Evolutionary conservation across 1,140 invertebrate genomes (phyloP).

Genomic region (Drosophila pseudoananassae): DNA sequence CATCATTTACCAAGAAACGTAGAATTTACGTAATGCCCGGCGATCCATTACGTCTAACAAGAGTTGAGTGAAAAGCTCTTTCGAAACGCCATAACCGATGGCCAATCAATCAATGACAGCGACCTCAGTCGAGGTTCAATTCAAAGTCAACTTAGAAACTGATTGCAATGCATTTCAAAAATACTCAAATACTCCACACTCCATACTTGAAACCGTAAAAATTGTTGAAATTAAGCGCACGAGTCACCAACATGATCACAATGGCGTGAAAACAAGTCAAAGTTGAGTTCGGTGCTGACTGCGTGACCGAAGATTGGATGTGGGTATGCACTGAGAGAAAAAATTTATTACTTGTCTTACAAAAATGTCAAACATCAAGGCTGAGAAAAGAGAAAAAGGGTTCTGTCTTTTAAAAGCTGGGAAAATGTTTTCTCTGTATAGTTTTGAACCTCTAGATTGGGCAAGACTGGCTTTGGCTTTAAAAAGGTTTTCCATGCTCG

Average conservation of each 20-base stretch:
- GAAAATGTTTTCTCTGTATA: background rate
- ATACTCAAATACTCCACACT: conserved; percentile 12
- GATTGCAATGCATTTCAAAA: conserved; percentile 73
- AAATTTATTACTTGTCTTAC: background rate
- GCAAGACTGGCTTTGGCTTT: conserved; percentile 40
- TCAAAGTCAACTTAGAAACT: conserved; percentile 57
- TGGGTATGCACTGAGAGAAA: conserved; percentile 18
- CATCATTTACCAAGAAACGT: conserved; percentile 74
- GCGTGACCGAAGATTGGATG: conserved; percentile 58
- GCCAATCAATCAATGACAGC: conserved; percentile 79
- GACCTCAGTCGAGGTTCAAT: conserved; percentile 14
- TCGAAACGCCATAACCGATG: conserved; percentile 44
- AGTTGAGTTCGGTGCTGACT: conserved; percentile 52
- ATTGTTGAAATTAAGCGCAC: conserved; percentile 81
- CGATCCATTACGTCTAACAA: conserved; percentile 48
- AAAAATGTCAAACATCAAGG: background rate
- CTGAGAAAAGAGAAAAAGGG: background rate
- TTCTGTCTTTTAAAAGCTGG: background rate
- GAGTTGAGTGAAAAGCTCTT: conserved; percentile 66
- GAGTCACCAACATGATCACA: conserved; percentile 72
- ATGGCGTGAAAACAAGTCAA: conserved; percentile 76
- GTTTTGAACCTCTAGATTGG: background rate
- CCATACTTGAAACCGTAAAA: conserved; percentile 47
- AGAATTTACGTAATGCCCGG: conserved; percentile 61
- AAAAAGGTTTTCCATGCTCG: conserved; percentile 80